These are phyloP conservation scores for Spondyliosoma cantharus DNA, from an alignment of 2,797 vertebrate genomes.

Conservation along the genomic window DNA sequence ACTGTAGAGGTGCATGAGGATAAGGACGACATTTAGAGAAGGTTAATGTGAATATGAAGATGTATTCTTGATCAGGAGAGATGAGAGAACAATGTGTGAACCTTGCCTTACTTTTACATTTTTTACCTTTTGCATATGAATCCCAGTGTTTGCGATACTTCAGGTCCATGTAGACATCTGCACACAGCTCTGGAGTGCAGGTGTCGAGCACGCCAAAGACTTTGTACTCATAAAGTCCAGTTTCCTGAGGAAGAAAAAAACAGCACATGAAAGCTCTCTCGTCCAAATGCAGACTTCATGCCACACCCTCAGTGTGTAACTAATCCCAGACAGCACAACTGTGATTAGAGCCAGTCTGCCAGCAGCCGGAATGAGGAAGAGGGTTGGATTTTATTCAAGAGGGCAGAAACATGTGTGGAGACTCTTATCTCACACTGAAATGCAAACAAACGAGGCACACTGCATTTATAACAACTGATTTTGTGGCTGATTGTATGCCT, in stretches of 20 bases:
- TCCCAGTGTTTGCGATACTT: slow-evolving; percentile 92
- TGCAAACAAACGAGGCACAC: not conserved
- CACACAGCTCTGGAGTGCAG: slow-evolving; percentile 84
- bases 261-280: slow-evolving; percentile 47
- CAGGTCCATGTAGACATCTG: slow-evolving; percentile 94
- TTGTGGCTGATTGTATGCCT: not conserved
- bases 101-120: not conserved
- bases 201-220: slow-evolving; percentile 85
- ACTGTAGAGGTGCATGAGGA: slow-evolving; percentile 53
- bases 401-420: not conserved
- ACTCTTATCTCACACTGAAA: not conserved
- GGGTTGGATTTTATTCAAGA: slow-evolving; percentile 20
- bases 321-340: slow-evolving; percentile 45
- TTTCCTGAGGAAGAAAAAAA: slow-evolving; percentile 78
- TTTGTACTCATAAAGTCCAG: slow-evolving; percentile 93
- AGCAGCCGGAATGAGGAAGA: slow-evolving; percentile 6
- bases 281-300: slow-evolving; percentile 30
- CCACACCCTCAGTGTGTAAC: slow-evolving; percentile 43
- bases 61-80: not conserved
- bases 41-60: not conserved
- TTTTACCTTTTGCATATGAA: slow-evolving; percentile 89
- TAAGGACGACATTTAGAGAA: not conserved
- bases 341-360: slow-evolving; percentile 39
- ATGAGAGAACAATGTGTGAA: not conserved
- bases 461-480: not conserved